Percentiles rank a stretch among this genome's conserved stretches.
These are phyloP conservation scores for Mechanitis mazaeus DNA, from an alignment of 2,888 invertebrate species.

Conservation along the genomic window DNA sequence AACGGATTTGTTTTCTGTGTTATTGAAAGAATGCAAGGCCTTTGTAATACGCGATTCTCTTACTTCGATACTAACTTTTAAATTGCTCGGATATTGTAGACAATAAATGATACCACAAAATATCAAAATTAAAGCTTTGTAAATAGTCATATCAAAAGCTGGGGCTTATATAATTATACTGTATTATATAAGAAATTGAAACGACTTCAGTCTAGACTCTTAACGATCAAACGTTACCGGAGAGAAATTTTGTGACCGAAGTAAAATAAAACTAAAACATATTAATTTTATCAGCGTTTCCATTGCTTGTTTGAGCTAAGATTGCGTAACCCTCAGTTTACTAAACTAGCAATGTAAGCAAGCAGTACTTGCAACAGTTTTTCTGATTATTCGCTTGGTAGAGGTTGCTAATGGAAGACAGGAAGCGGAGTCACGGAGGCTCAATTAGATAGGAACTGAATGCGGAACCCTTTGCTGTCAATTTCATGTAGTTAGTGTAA, in stretches of 20 bases:
- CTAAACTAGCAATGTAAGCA: slow-evolving; percentile 18
- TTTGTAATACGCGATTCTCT: too few species aligned
- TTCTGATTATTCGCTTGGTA: slow-evolving; percentile 29
- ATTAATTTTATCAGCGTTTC: slow-evolving; percentile 1
- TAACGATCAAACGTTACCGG: slow-evolving; percentile 27
- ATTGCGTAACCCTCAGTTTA: not conserved
- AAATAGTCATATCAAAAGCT: not conserved
- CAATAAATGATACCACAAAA: too few species aligned
- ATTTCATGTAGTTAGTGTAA: slow-evolving; percentile 64
- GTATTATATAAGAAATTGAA: slow-evolving; percentile 25
- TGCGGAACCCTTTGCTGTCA: slow-evolving; percentile 62
- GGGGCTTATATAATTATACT: slow-evolving; percentile 16
- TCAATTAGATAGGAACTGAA: slow-evolving; percentile 63
- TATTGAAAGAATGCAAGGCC: not conserved
- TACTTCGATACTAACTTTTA: too few species aligned
- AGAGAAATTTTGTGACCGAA: slow-evolving; percentile 18
- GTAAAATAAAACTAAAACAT: slow-evolving; percentile 11
- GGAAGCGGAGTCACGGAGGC: slow-evolving; percentile 60
- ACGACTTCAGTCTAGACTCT: slow-evolving; percentile 30
- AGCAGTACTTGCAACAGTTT: slow-evolving; percentile 8
- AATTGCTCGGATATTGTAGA: too few species aligned
- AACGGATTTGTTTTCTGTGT: not conserved
- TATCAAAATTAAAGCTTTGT: not conserved
- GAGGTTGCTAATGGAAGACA: slow-evolving; percentile 57
- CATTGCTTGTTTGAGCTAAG: slow-evolving; percentile 11